A percentile compares a stretch with the other conserved stretches of the same genome.
phyloP scores from a whole-genome alignment of 2,888 invertebrate species.

The Protodeltote pygarga region DNA sequence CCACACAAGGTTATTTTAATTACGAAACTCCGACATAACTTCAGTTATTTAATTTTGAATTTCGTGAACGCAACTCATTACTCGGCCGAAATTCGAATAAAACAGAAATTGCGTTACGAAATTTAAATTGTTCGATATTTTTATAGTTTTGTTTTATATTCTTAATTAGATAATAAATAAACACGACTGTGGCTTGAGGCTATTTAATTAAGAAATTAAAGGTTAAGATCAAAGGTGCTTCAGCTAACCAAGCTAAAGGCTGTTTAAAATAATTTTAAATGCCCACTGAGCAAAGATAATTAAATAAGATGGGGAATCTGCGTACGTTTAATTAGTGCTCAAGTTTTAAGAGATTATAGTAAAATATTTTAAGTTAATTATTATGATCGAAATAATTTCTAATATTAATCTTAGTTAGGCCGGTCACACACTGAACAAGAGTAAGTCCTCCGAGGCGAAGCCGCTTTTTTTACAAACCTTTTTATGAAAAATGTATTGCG shows the following conservation, averaged over 20 bases:
- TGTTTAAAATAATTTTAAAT: conserved; percentile 13
- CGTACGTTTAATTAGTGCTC: too few relatives aligned
- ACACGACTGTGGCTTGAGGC: conserved; percentile 7
- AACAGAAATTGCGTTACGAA: conserved; percentile 8
- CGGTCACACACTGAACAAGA: too few relatives aligned
- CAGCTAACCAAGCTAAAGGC: neutral
- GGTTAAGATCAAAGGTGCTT: conserved; percentile 30
- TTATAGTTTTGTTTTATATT: conserved; percentile 19
- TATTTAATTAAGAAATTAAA: conserved; percentile 26
- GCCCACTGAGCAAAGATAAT: conserved; percentile 1
- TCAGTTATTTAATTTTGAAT: conserved; percentile 20
- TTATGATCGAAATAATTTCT: too few relatives aligned
- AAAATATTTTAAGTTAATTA: too few relatives aligned
- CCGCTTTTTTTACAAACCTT: too few relatives aligned
- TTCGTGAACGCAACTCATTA: conserved; percentile 13
- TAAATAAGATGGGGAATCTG: neutral
- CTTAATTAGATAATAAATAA: conserved; percentile 17
- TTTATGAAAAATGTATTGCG: too few relatives aligned
- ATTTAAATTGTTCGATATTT: too few relatives aligned
- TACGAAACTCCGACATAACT: conserved; percentile 8
- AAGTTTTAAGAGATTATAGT: too few relatives aligned
- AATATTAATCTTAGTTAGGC: too few relatives aligned
- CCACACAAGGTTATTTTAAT: conserved; percentile 3
- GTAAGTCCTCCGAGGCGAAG: too few relatives aligned
- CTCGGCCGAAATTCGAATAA: neutral